phyloP scores from a whole-genome alignment of 2,888 invertebrate species.

The Pseudolycoriella hygida region DNA sequence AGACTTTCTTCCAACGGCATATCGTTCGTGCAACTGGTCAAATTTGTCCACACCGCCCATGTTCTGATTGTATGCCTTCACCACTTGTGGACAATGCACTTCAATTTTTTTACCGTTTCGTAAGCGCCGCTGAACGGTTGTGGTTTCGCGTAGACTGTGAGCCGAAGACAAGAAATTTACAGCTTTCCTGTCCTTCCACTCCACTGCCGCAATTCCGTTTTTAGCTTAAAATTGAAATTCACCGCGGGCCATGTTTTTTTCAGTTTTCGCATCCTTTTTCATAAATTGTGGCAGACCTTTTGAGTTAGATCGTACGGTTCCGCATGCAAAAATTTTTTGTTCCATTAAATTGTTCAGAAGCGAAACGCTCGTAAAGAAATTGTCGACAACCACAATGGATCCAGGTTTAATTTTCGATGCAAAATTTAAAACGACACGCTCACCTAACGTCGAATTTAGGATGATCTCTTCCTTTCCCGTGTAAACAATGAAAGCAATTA shows the following conservation, averaged over 20 bases:
- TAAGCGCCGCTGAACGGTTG: conserved; percentile 2
- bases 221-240: conserved; percentile 4
- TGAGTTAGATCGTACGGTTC: background rate
- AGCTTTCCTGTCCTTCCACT: conserved; percentile 7
- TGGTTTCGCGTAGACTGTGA: conserved; percentile 2
- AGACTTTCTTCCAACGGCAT: conserved; percentile 9
- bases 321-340: conserved; percentile 2
- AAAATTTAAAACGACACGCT: conserved; percentile 2
- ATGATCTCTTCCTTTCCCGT: background rate
- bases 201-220: conserved; percentile 3
- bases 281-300: conserved; percentile 1
- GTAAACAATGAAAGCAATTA: background rate
- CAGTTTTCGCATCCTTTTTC: conserved; percentile 2
- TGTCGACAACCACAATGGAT: conserved; percentile 5
- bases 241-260: background rate
- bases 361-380: conserved; percentile 3
- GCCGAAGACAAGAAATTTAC: conserved; percentile 4
- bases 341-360: conserved; percentile 3
- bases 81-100: conserved; percentile 7
- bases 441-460: background rate
- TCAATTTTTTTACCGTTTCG: conserved; percentile 4
- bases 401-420: background rate
- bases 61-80: conserved; percentile 7
- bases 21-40: conserved; percentile 8
- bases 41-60: conserved; percentile 10